A percentile compares a stretch with the other conserved stretches of the same genome.
Conservation (phyloP, 2,113 vertebrate species). For the Zingel zingel region DNA sequence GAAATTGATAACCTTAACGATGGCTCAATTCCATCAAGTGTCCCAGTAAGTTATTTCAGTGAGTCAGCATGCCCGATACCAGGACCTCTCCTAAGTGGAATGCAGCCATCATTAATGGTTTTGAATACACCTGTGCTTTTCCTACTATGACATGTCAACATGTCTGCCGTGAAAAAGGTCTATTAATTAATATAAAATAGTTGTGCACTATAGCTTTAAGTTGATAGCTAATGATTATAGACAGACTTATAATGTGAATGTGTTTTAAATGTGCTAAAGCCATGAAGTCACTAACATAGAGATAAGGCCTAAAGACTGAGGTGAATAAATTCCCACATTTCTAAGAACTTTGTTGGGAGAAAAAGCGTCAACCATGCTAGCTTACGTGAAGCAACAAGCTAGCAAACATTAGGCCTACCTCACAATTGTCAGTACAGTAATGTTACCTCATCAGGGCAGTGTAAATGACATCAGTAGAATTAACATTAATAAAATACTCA, state of each 20-base stretch:
- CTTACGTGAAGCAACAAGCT: background rate
- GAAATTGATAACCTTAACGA: too few relatives aligned
- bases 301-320: background rate
- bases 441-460: background rate
- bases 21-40: too few relatives aligned
- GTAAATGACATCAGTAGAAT: background rate
- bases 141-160: too few relatives aligned
- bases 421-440: background rate
- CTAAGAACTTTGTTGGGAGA: background rate
- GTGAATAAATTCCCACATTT: background rate
- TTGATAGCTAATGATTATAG: background rate
- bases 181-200: too few relatives aligned
- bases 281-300: background rate
- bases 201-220: too few relatives aligned
- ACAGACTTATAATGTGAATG: background rate
- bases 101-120: too few relatives aligned
- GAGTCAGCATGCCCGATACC: too few relatives aligned
- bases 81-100: too few relatives aligned
- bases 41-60: too few relatives aligned
- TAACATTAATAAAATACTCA: background rate
- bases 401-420: background rate
- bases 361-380: background rate
- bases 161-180: too few relatives aligned
- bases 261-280: background rate
- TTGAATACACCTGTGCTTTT: too few relatives aligned